Evolutionary conservation across 2,113 vertebrate species (phyloP), one percentile per base, ranked within the genome.

Genomic region (Bostrychus sinensis): DNA sequence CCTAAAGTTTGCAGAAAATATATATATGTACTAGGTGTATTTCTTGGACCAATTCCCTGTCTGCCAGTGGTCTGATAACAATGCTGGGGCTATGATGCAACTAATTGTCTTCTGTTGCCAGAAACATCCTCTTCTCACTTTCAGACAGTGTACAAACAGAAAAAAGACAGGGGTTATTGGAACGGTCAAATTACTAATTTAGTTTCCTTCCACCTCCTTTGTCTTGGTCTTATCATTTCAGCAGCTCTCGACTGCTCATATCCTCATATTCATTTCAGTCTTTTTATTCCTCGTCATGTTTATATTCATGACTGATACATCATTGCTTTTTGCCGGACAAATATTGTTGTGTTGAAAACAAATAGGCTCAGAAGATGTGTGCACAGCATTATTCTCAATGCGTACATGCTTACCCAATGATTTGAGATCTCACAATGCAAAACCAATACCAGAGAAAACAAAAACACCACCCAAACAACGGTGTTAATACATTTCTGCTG

Each of bases 231-330:
- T 66, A 62, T 65, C 7, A 46, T 53, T 68, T 37, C 50, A 7
- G 20, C 56, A 56, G 20, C 26, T 43, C 53, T 28, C 14, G 11
- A 14, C 50, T 51, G 53, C n/a, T 48, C 53, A 41, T 13, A 50
- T 55, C 64, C 23, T 50, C 23, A 48, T 51, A 51, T 51, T 51
- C n/a, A 57, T 60, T 53, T 63, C 19, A 46, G 4, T 65, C 23
- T 46, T 50, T 65, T 39, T 42, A 38, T 62, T 65, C 51, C 19
- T 30, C 13, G 16, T 42, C 7, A 2, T 32, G 37, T 65, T 56
- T 36, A 65, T 71, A 79, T 55, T 71, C 28, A 62, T 22, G 51
- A 61, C 12, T 57, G 45, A 25, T 61, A 62, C 60, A 70, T 13
- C 19, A 60, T 36, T 65, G 26, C 17, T 71, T 66, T 48, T 60